Percentiles rank a stretch among this genome's conserved stretches.
phyloP scores from a whole-genome alignment of 1,140 invertebrate species.

The Drosophila nikananu region DNA sequence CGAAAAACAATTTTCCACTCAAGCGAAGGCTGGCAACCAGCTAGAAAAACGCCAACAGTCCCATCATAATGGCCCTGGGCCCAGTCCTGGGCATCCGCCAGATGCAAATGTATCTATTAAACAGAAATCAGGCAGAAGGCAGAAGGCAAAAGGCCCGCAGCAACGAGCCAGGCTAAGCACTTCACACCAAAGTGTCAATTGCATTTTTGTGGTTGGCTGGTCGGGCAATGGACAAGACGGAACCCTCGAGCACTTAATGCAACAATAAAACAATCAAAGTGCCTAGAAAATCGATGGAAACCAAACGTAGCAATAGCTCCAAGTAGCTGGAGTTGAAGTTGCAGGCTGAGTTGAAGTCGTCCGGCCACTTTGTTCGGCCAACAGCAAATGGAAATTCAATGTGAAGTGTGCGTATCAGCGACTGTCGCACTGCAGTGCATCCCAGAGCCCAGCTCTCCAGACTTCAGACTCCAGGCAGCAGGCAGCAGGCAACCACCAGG shows the following conservation, averaged over 20 bases:
- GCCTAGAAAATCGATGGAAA: conserved; percentile 83
- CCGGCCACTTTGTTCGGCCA: conserved; percentile 52
- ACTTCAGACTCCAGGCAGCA: neutral
- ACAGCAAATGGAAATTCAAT: conserved; percentile 79
- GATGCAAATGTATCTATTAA: conserved; percentile 83
- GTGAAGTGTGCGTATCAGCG: conserved; percentile 83
- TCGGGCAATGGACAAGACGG: conserved; percentile 35
- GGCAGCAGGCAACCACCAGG: neutral
- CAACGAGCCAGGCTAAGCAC: conserved; percentile 73
- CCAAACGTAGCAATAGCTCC: conserved; percentile 59
- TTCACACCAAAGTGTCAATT: conserved; percentile 83
- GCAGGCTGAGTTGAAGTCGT: neutral
- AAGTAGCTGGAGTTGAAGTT: conserved; percentile 21
- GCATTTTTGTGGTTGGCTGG: conserved; percentile 79
- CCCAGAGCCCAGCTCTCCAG: conserved; percentile 35
- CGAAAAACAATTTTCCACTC: conserved; percentile 81
- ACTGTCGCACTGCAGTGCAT: conserved; percentile 79
- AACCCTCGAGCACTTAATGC: conserved; percentile 70
- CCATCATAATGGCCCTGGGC: conserved; percentile 43
- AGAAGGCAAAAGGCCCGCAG: conserved; percentile 55
- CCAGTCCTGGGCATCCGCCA: conserved; percentile 60
- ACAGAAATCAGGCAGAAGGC: conserved; percentile 76
- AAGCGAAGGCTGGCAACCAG: conserved; percentile 70
- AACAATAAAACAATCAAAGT: conserved; percentile 83
- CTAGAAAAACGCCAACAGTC: conserved; percentile 67